A percentile compares a stretch with the other conserved stretches of the same genome.
These are phyloP conservation scores for Anadara kagoshimensis DNA, from an alignment of 1,140 invertebrate genomes.

Conservation along the genomic window DNA sequence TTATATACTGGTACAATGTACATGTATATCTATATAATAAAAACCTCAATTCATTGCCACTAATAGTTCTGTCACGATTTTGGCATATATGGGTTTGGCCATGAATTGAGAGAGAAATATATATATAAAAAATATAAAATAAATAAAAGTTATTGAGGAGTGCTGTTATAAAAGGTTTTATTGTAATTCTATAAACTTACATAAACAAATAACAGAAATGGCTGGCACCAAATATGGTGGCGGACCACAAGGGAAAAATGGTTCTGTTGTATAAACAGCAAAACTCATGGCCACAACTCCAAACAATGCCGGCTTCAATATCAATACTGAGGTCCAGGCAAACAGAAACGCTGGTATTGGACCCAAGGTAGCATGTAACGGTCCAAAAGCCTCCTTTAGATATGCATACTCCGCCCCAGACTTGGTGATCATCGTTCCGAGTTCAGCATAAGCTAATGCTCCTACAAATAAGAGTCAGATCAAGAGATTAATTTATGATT, in stretches of 20 bases:
- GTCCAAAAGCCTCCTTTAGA: constrained; percentile 60
- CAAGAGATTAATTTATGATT: background rate
- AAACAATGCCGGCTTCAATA: constrained; percentile 65
- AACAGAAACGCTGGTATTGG: constrained; percentile 66
- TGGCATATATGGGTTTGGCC: too few species aligned
- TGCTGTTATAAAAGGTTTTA: background rate
- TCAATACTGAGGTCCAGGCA: constrained; percentile 65
- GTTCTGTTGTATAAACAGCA: constrained; percentile 62
- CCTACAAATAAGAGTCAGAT: constrained; percentile 75
- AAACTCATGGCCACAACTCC: constrained; percentile 64
- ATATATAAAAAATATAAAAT: too few species aligned
- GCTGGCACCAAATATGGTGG: constrained; percentile 55
- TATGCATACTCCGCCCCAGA: constrained; percentile 69
- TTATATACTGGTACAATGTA: too few species aligned
- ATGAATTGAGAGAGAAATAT: too few species aligned
- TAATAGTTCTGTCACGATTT: too few species aligned
- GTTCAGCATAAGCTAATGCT: constrained; percentile 77
- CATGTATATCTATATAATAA: too few species aligned
- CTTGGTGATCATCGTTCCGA: constrained; percentile 62
- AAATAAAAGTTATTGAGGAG: background rate
- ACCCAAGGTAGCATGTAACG: constrained; percentile 46
- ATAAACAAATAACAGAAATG: constrained; percentile 55
- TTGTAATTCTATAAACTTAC: constrained; percentile 45
- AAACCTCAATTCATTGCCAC: too few species aligned
- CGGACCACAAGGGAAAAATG: constrained; percentile 62